Evolutionary conservation across 1,140 invertebrate species (phyloP).

Genomic region (Aporrectodea caliginosa): DNA sequence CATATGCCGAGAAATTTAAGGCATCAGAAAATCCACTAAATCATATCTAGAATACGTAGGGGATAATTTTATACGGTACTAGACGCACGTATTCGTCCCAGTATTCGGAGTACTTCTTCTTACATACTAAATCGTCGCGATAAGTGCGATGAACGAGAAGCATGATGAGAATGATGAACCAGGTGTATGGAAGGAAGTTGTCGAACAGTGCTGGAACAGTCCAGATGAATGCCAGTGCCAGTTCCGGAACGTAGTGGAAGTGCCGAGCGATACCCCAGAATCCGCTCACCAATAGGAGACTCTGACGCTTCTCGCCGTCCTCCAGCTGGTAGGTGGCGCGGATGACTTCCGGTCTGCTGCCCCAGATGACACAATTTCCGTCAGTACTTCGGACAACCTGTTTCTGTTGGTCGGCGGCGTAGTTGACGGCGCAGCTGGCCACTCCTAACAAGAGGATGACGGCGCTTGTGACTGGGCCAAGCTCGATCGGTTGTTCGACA

Average conservation of each 20-base stretch:
- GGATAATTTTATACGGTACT: conserved; percentile 62
- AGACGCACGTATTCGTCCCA: conserved; percentile 61
- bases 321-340: conserved; percentile 51
- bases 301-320: conserved; percentile 40
- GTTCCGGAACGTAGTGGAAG: conserved; percentile 64
- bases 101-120: conserved; percentile 60
- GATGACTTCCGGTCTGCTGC: conserved; percentile 57
- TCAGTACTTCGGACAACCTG: conserved; percentile 55
- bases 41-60: conserved; percentile 62
- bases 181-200: conserved; percentile 59
- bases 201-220: conserved; percentile 55
- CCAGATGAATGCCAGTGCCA: conserved; percentile 60
- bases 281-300: conserved; percentile 60
- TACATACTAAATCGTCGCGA: conserved; percentile 63
- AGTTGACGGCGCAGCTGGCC: conserved; percentile 54
- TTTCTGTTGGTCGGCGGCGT: conserved; percentile 59
- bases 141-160: conserved; percentile 60
- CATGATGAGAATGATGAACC: conserved; percentile 59
- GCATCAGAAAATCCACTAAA: too few species aligned
- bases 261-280: conserved; percentile 64
- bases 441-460: conserved; percentile 55
- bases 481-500: conserved; percentile 54
- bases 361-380: conserved; percentile 59
- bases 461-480: conserved; percentile 42
- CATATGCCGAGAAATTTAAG: too few species aligned